phyloP scores from a whole-genome alignment of 2,888 invertebrate genomes.

The Rhamnusium bicolor region DNA sequence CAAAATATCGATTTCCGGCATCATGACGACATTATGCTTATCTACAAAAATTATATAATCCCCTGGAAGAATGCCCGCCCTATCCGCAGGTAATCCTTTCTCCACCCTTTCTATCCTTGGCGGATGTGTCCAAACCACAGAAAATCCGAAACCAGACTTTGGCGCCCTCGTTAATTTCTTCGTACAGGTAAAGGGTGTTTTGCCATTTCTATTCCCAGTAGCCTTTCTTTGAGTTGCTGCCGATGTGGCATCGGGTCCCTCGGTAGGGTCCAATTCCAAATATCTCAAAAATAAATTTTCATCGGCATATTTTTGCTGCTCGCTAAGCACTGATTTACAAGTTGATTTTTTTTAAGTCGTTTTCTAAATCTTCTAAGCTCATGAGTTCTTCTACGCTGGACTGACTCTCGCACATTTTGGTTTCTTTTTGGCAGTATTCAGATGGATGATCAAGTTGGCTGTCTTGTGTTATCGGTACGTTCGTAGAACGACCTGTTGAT shows the following conservation, averaged over 20 bases:
- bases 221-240: slow-evolving; percentile 73
- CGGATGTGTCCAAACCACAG: slow-evolving; percentile 91
- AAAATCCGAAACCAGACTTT: slow-evolving; percentile 84
- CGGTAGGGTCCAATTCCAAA: slow-evolving; percentile 85
- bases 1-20: slow-evolving; percentile 82
- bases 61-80: slow-evolving; percentile 86
- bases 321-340: slow-evolving; percentile 62
- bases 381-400: slow-evolving; percentile 70
- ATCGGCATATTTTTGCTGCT: slow-evolving; percentile 79
- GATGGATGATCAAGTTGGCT: slow-evolving; percentile 32
- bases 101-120: slow-evolving; percentile 90
- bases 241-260: slow-evolving; percentile 76
- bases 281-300: slow-evolving; percentile 82
- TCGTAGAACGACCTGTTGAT: slow-evolving; percentile 75
- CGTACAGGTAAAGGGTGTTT: slow-evolving; percentile 89
- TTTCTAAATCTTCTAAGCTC: slow-evolving; percentile 65
- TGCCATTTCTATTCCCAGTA: slow-evolving; percentile 73
- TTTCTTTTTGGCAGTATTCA: slow-evolving; percentile 34
- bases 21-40: slow-evolving; percentile 88
- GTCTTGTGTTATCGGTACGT: slow-evolving; percentile 61
- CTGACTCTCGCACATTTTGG: slow-evolving; percentile 70
- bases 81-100: slow-evolving; percentile 85
- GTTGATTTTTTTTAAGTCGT: slow-evolving; percentile 61
- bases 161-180: slow-evolving; percentile 73
- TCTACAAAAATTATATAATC: slow-evolving; percentile 93